Evolutionary conservation across 2,888 invertebrate genomes (phyloP).

Genomic region (Pycnomerus fuliginosus): DNA sequence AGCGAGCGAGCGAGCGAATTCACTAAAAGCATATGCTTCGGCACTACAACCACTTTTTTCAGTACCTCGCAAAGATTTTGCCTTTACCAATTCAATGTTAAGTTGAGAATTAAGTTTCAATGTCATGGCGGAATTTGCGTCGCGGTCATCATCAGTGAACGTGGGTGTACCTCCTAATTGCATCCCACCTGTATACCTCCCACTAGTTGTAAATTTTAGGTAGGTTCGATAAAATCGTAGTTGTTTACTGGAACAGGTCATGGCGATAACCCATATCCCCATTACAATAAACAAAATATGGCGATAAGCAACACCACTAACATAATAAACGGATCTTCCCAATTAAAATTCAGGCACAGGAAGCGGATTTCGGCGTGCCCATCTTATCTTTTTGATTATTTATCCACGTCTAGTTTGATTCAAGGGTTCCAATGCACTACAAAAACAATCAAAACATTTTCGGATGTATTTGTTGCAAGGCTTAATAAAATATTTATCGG

Average conservation of each 20-base stretch:
- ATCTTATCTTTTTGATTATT: conserved; percentile 18
- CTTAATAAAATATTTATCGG: conserved; percentile 23
- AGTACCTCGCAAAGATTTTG: too few relatives aligned
- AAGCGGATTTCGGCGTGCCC: conserved; percentile 12
- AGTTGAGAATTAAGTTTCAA: too few relatives aligned
- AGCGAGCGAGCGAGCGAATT: too few relatives aligned
- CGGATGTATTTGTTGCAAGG: conserved; percentile 16
- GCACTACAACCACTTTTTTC: too few relatives aligned
- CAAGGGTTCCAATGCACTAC: conserved; percentile 8
- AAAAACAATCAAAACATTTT: conserved; percentile 11
- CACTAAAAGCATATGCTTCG: too few relatives aligned
- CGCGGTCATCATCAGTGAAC: too few relatives aligned
- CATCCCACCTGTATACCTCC: too few relatives aligned
- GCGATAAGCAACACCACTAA: conserved; percentile 23
- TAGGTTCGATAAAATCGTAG: too few relatives aligned
- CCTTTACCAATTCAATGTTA: too few relatives aligned
- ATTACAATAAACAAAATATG: conserved; percentile 24
- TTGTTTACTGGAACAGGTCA: conserved; percentile 28
- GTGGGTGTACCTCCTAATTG: too few relatives aligned
- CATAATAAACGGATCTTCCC: conserved; percentile 21
- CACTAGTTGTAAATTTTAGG: too few relatives aligned
- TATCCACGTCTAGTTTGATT: conserved; percentile 11
- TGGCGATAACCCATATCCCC: conserved; percentile 25
- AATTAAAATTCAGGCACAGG: conserved; percentile 19
- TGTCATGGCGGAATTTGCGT: too few relatives aligned